phyloP scores from a whole-genome alignment of 2,888 invertebrate genomes.

The Nycteola revayana region DNA sequence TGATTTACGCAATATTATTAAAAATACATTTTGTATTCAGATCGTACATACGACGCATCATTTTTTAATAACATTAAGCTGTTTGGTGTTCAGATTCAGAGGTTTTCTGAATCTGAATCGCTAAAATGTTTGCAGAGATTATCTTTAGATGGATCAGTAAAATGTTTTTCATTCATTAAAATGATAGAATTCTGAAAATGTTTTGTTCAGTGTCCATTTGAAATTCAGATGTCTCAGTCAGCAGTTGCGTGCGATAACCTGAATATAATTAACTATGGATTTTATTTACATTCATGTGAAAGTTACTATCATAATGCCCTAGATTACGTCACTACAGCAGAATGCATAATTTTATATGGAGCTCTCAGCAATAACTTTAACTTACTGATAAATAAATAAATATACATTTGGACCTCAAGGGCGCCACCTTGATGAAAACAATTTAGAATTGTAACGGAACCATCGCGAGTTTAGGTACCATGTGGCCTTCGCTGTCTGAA shows the following conservation, averaged over 20 bases:
- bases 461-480: constrained; percentile 35
- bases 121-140: constrained; percentile 1
- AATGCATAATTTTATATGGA: too few relatives aligned
- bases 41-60: background rate
- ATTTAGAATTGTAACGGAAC: constrained; percentile 33
- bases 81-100: too few relatives aligned
- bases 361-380: too few relatives aligned
- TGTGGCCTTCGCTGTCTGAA: constrained; percentile 45
- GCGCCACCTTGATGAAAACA: constrained; percentile 37
- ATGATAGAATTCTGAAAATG: constrained; percentile 24
- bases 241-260: constrained; percentile 28
- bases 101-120: too few relatives aligned
- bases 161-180: constrained; percentile 28
- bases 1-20: constrained; percentile 20
- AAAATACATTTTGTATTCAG: constrained; percentile 15
- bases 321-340: too few relatives aligned
- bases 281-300: too few relatives aligned
- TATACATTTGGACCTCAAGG: too few relatives aligned
- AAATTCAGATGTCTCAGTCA: constrained; percentile 42
- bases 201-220: constrained; percentile 44
- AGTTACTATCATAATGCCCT: too few relatives aligned
- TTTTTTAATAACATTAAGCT: constrained; percentile 3
- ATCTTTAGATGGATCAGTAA: constrained; percentile 5
- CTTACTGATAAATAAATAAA: too few relatives aligned
- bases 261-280: constrained; percentile 42